A percentile compares a stretch with the other conserved stretches of the same genome.
Conservation (phyloP, 2,113 vertebrate genomes). For the Phainopepla nitens region DNA sequence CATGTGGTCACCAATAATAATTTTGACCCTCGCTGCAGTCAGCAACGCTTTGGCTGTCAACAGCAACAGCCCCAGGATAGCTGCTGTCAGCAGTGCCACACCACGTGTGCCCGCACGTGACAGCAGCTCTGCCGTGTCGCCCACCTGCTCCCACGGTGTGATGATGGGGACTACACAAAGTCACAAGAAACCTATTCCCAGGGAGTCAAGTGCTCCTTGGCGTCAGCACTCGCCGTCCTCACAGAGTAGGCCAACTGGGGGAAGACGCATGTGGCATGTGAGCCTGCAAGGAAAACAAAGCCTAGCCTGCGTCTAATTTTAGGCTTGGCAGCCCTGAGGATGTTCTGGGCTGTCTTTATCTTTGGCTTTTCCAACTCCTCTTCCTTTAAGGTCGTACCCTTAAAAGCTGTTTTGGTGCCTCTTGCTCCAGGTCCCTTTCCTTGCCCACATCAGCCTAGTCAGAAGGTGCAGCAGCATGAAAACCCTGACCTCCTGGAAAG, state of each 20-base stretch:
- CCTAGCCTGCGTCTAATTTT: background rate
- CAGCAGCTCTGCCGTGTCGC: background rate
- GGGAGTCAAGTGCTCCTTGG: constrained; percentile 13
- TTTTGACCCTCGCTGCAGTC: background rate
- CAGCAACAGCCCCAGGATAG: background rate
- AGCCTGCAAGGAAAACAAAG: constrained; percentile 37
- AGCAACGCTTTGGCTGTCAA: background rate
- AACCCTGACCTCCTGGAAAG: background rate
- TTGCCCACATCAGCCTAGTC: background rate
- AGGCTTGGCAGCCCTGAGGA: background rate
- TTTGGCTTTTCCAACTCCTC: constrained; percentile 8
- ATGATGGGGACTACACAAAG: background rate
- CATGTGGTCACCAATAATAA: background rate
- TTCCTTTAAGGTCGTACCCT: background rate
- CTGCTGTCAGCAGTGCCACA: background rate
- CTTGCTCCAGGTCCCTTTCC: background rate
- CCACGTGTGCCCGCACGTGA: background rate
- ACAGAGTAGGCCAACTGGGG: background rate
- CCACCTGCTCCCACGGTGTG: background rate
- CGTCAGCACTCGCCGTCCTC: background rate
- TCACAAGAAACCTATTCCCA: constrained; percentile 36
- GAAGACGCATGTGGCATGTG: background rate
- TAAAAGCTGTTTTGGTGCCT: background rate
- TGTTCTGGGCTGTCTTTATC: constrained; percentile 16
- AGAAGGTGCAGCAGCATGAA: background rate